Conservation (phyloP, 2,888 invertebrate genomes). For the Vannuccia rotundouncinata region DNA sequence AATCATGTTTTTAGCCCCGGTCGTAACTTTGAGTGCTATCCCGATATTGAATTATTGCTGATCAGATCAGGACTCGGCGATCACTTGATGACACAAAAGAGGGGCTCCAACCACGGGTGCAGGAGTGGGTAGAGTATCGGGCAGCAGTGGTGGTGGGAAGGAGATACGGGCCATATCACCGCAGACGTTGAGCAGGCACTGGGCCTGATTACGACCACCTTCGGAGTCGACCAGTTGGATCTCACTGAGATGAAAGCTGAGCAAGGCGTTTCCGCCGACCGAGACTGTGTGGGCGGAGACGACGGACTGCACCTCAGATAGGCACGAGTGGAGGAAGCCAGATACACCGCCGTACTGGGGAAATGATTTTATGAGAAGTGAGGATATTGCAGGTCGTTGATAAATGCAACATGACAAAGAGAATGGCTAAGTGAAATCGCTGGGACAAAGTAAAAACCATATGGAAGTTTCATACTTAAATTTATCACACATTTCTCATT, state of each 20-base stretch:
- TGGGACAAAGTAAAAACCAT: too few species aligned
- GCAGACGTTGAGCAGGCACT: slow-evolving; percentile 86
- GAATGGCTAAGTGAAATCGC: too few species aligned
- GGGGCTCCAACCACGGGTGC: not conserved
- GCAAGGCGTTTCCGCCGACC: slow-evolving; percentile 86
- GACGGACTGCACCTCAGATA: slow-evolving; percentile 84
- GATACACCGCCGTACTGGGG: slow-evolving; percentile 76
- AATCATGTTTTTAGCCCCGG: too few species aligned
- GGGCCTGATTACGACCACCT: slow-evolving; percentile 65
- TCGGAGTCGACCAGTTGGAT: slow-evolving; percentile 70
- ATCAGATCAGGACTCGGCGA: slow-evolving; percentile 11
- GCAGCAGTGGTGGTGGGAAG: not conserved
- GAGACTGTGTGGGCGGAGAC: slow-evolving; percentile 85
- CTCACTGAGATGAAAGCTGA: slow-evolving; percentile 85
- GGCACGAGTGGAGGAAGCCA: slow-evolving; percentile 86
- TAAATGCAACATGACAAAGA: too few species aligned
- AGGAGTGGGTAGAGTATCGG: not conserved
- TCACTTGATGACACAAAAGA: slow-evolving; percentile 39
- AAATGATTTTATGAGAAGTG: too few species aligned
- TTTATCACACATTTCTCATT: too few species aligned
- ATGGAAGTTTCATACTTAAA: too few species aligned
- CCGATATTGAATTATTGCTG: too few species aligned
- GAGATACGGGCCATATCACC: slow-evolving; percentile 72
- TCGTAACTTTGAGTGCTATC: too few species aligned
- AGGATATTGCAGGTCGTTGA: too few species aligned